A percentile compares a stretch with the other conserved stretches of the same genome.
These are phyloP conservation scores for Lampris incognitus DNA, from an alignment of 2,113 vertebrate genomes.

Conservation along the genomic window DNA sequence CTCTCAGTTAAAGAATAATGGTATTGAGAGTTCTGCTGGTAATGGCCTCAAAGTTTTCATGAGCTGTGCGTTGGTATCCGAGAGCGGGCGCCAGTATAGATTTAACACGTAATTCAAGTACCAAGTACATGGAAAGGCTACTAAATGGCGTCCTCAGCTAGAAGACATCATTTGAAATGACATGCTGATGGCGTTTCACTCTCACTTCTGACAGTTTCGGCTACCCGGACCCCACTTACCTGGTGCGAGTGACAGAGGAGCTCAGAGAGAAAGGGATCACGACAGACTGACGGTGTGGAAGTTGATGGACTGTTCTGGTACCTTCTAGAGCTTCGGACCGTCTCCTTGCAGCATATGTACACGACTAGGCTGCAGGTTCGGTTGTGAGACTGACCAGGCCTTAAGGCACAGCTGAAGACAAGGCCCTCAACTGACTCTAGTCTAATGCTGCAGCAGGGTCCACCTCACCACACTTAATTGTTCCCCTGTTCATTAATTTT, in stretches of 20 bases:
- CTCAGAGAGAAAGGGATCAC: conserved; percentile 93
- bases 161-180: conserved; percentile 21
- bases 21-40: neutral
- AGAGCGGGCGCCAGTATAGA: neutral
- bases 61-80: neutral
- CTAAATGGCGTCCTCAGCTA: conserved; percentile 38
- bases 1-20: neutral
- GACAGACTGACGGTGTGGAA: conserved; percentile 80
- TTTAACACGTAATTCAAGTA: conserved; percentile 28
- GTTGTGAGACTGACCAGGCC: conserved; percentile 47
- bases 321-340: conserved; percentile 49
- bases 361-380: conserved; percentile 54
- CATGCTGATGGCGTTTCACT: conserved; percentile 41
- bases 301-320: conserved; percentile 48
- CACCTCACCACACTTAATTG: conserved; percentile 44
- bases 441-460: conserved; percentile 67
- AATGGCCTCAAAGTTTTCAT: neutral
- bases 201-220: conserved; percentile 85
- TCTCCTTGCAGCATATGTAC: conserved; percentile 41
- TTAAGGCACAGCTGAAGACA: conserved; percentile 42
- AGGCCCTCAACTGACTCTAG: conserved; percentile 58
- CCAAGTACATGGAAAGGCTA: conserved; percentile 17
- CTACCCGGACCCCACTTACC: conserved; percentile 93
- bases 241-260: conserved; percentile 92
- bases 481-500: conserved; percentile 58